Evolutionary conservation across 2,113 vertebrate genomes (phyloP).

Genomic region (Himantopus leucocephalus): DNA sequence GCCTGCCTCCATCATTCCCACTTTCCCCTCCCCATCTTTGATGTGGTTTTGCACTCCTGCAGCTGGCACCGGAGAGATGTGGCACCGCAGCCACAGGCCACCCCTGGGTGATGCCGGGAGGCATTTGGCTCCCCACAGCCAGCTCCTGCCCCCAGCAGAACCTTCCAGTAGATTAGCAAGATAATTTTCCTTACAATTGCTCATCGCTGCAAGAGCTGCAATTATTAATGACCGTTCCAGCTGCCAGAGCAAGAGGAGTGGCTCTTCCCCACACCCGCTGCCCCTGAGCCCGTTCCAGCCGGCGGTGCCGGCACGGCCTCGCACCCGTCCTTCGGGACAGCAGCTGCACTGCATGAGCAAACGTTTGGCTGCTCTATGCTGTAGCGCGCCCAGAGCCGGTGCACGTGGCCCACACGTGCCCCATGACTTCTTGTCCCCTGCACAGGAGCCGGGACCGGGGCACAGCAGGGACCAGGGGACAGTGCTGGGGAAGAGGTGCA

Average conservation of each 20-base stretch:
- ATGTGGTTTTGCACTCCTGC: background rate
- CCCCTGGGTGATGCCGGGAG: background rate
- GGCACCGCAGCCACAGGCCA: rapidly evolving
- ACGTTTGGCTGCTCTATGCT: background rate
- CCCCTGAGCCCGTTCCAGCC: background rate
- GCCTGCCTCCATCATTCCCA: background rate
- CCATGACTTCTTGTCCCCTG: background rate
- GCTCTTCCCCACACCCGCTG: background rate
- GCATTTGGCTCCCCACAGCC: background rate
- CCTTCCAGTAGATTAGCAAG: constrained; percentile 48
- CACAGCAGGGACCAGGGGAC: background rate
- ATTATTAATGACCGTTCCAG: constrained; percentile 55
- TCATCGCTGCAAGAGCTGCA: constrained; percentile 34
- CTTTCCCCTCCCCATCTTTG: background rate
- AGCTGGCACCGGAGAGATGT: background rate
- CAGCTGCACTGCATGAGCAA: background rate
- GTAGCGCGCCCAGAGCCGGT: background rate
- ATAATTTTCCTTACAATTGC: constrained; percentile 35
- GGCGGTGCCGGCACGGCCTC: background rate
- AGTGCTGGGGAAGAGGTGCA: rapidly evolving
- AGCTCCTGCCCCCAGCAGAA: constrained; percentile 7
- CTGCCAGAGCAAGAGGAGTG: background rate
- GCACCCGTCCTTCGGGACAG: background rate
- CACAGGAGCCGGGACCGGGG: rapidly evolving
- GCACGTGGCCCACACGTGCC: background rate